A percentile compares a stretch with the other conserved stretches of the same genome.
Conservation (phyloP, 1,140 invertebrate species). For the Liolophura sinensis region DNA sequence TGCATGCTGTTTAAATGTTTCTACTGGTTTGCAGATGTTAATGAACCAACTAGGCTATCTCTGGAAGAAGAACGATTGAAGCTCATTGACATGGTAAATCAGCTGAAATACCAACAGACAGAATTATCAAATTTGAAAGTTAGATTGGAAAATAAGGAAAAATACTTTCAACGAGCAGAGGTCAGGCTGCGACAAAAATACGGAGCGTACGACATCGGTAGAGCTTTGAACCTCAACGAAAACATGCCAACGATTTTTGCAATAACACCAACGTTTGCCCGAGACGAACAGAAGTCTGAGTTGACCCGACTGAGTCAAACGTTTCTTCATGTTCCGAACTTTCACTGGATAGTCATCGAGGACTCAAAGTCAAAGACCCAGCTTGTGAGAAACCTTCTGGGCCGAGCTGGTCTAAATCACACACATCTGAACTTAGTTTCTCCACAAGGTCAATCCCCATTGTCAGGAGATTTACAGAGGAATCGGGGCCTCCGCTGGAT, state of each 20-base stretch:
- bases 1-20: no score
- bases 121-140: no score
- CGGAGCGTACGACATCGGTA: no score
- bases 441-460: constrained; percentile 64
- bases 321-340: constrained; percentile 81
- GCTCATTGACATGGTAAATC: no score
- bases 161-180: no score
- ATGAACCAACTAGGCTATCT: no score
- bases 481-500: constrained; percentile 90
- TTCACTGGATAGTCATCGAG: constrained; percentile 97
- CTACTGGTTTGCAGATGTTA: no score
- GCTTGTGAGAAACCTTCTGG: constrained; percentile 81
- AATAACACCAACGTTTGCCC: constrained; percentile 89
- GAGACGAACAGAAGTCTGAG: constrained; percentile 93
- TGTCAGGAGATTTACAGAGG: constrained; percentile 93
- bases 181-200: no score
- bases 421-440: constrained; percentile 81
- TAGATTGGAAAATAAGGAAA: no score
- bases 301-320: constrained; percentile 88
- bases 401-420: constrained; percentile 70
- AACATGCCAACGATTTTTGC: constrained; percentile 60
- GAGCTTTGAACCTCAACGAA: no score
- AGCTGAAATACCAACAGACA: no score
- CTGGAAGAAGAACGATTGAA: no score
- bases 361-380: constrained; percentile 77